A percentile compares a stretch with the other conserved stretches of the same genome.
phyloP scores from a whole-genome alignment of 2,113 vertebrate genomes.

The Hylia prasina region DNA sequence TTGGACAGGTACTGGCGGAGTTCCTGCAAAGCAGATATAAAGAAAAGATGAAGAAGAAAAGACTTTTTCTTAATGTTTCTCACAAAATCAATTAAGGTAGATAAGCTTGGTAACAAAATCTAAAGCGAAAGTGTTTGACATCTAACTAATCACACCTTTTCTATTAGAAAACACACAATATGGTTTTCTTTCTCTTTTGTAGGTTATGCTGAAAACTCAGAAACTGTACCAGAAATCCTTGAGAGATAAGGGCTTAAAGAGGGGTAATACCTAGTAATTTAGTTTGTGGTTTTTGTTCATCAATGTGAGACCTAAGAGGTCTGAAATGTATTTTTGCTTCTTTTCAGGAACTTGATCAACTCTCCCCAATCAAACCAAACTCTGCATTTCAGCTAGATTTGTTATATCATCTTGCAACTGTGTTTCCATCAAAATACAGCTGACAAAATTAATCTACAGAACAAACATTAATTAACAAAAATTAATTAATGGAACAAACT shows the following conservation, averaged over 20 bases:
- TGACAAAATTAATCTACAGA: background rate
- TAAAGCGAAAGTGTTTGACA: background rate
- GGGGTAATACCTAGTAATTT: background rate
- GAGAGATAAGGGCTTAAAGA: background rate
- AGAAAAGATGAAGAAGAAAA: background rate
- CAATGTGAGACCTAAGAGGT: background rate
- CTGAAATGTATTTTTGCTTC: background rate
- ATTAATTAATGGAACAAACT: background rate
- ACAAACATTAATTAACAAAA: no score
- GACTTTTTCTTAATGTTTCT: background rate
- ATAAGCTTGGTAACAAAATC: background rate
- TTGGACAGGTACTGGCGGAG: conserved; percentile 91
- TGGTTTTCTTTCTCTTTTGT: background rate
- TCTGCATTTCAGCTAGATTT: background rate
- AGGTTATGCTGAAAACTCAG: background rate
- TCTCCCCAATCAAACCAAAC: background rate
- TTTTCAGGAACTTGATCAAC: background rate
- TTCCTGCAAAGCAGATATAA: conserved; percentile 72
- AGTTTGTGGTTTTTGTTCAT: background rate
- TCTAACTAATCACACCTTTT: background rate
- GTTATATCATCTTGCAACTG: background rate
- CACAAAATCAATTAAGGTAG: background rate
- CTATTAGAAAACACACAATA: background rate
- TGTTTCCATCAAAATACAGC: background rate
- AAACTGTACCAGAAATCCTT: background rate